A percentile compares a stretch with the other conserved stretches of the same genome.
phyloP scores from a whole-genome alignment of 64 coral and sea anemone species.

The Pocillopora verrucosa region DNA sequence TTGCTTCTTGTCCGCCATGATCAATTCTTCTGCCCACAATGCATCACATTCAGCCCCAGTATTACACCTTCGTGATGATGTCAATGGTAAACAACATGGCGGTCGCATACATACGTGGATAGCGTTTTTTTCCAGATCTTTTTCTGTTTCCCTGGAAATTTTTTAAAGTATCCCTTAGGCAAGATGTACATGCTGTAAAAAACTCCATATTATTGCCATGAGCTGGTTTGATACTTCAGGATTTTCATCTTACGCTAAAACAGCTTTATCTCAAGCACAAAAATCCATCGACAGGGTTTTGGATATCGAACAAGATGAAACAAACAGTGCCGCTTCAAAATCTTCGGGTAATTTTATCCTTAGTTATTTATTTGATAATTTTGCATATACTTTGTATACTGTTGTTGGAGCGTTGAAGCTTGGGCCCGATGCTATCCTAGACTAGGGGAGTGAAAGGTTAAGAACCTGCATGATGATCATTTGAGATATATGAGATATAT shows the following conservation, averaged over 20 bases:
- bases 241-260: conserved; percentile 82
- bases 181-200: neutral
- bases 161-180: neutral
- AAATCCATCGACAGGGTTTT: conserved; percentile 90
- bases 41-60: conserved; percentile 43
- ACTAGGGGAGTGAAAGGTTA: too few relatives aligned
- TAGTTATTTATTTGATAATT: neutral
- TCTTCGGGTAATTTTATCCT: neutral
- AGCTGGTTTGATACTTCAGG: conserved; percentile 92
- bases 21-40: conserved; percentile 44
- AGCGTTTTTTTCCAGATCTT: neutral
- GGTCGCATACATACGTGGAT: conserved; percentile 32
- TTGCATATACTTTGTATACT: neutral
- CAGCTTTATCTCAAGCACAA: conserved; percentile 63
- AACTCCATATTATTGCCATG: conserved; percentile 25
- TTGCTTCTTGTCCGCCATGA: neutral
- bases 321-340: neutral
- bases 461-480: too few relatives aligned
- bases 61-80: neutral
- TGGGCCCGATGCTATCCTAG: too few relatives aligned
- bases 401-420: neutral
- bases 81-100: conserved; percentile 49
- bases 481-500: too few relatives aligned
- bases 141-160: conserved; percentile 22
- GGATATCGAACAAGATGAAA: conserved; percentile 70